phyloP scores from a whole-genome alignment of 2,113 vertebrate species.

The Alligator mississippiensis region DNA sequence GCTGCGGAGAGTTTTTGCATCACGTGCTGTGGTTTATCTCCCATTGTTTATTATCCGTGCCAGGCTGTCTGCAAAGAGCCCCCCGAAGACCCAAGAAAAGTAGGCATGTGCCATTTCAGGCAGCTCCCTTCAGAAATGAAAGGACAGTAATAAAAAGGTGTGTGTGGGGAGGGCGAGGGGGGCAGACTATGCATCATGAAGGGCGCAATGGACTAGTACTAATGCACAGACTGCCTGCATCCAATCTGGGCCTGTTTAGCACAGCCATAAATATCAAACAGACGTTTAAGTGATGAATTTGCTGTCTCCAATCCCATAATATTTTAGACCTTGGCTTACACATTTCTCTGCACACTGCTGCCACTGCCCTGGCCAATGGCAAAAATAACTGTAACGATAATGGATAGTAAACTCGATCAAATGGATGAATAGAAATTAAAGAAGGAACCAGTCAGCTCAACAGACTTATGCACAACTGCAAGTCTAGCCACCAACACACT shows the following conservation, averaged over 20 bases:
- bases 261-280: constrained; percentile 46
- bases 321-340: background rate
- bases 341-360: constrained; percentile 16
- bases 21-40: background rate
- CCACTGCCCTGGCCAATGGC: background rate
- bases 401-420: background rate
- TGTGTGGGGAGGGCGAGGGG: background rate
- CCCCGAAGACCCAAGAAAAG: constrained; percentile 37
- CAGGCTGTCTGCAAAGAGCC: constrained; percentile 54
- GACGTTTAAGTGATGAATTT: constrained; percentile 48
- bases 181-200: constrained; percentile 3
- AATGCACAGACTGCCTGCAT: constrained; percentile 47
- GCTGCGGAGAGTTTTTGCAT: background rate
- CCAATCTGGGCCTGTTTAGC: constrained; percentile 48
- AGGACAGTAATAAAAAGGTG: constrained; percentile 47
- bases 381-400: background rate
- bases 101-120: constrained; percentile 54
- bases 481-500: fast-evolving
- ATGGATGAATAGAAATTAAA: background rate
- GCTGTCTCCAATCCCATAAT: background rate
- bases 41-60: background rate
- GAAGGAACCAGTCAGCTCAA: fast-evolving
- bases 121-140: constrained; percentile 58
- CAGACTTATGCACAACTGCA: fast-evolving
- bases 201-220: constrained; percentile 54